Base-by-base conservation (phyloP, 2,888 invertebrate genomes). In the Tortrix viridana region DNA sequence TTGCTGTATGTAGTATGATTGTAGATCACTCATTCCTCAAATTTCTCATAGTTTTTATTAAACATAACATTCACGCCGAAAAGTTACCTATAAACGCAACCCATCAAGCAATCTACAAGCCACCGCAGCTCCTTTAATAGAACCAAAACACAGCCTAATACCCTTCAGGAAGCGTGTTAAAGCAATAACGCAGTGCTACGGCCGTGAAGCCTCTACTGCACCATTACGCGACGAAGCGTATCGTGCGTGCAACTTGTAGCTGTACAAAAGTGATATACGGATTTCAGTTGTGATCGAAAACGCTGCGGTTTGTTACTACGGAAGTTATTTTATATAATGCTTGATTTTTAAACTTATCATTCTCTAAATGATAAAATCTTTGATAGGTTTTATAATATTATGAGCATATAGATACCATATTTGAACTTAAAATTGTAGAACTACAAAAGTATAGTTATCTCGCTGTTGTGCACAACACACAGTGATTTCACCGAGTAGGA, bases 191-290 rank as follows among this genome's bases (percentile, higher is more conserved):
- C 41, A 52, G n/a, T 44, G 9, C 23, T 48, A 19, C 54, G 9
- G 43, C 54, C 52, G 19, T 52, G 22, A 52, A 52, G 53, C 53
- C 22, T 46, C 19, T 43, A 53, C 41, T 41, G 53, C 38, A 53
- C 53, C 53, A 41, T 53, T 53, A 53, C 23, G 16, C 41, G 22
- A 38, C 55, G 19, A 26, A 56, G 37, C 55, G 38, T 52, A 57
- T 38, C 52, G 57, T 57, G 61, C 61, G 61, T 61, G 49, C 55
- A 48, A 43, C 37, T 18, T 54, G 43, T 26, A 22, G 22, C 37
- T 38, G n/a, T 20, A 38, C 16, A 53, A 32, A n/a, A 12, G 41
- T 16, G 41, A 6, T 32, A 20, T 7, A 55, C 20, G 48, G 48
- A 48, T 3, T 7, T 7, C 22, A 14, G 41, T 46, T 46, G 59